These are phyloP conservation scores for Baronia brevicornis DNA, from an alignment of 2,888 invertebrate species.

Conservation along the genomic window DNA sequence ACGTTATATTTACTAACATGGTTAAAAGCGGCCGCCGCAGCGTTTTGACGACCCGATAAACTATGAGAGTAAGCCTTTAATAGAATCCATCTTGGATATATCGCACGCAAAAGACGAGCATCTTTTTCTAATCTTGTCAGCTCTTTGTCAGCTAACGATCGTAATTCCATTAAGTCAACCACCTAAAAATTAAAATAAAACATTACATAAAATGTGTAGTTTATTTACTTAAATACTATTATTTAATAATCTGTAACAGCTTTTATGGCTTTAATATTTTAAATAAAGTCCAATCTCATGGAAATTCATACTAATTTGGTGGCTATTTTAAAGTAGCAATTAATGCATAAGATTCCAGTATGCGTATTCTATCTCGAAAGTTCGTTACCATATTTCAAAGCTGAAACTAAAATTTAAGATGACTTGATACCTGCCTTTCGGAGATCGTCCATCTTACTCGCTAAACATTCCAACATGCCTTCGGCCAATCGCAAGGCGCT, in stretches of 20 bases:
- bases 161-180: constrained; percentile 61
- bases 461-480: constrained; percentile 63
- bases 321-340: too few relatives aligned
- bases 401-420: too few relatives aligned
- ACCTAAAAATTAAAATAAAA: constrained; percentile 34
- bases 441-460: constrained; percentile 61
- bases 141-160: constrained; percentile 59
- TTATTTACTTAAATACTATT: constrained; percentile 1
- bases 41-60: constrained; percentile 42
- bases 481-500: constrained; percentile 57
- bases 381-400: too few relatives aligned
- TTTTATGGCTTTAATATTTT: too few relatives aligned
- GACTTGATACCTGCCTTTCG: constrained; percentile 38
- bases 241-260: too few relatives aligned
- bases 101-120: constrained; percentile 35
- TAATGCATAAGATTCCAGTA: too few relatives aligned
- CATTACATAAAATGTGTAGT: constrained; percentile 7
- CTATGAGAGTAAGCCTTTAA: constrained; percentile 46
- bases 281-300: too few relatives aligned
- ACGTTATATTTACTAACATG: constrained; percentile 35
- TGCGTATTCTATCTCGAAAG: too few relatives aligned
- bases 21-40: constrained; percentile 34
- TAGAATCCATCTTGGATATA: constrained; percentile 55
- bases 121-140: constrained; percentile 47
- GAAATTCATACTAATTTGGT: too few relatives aligned